Percentiles rank a stretch among this genome's conserved stretches.
phyloP scores from a whole-genome alignment of 2,797 vertebrate species.

The Dipus sagitta region DNA sequence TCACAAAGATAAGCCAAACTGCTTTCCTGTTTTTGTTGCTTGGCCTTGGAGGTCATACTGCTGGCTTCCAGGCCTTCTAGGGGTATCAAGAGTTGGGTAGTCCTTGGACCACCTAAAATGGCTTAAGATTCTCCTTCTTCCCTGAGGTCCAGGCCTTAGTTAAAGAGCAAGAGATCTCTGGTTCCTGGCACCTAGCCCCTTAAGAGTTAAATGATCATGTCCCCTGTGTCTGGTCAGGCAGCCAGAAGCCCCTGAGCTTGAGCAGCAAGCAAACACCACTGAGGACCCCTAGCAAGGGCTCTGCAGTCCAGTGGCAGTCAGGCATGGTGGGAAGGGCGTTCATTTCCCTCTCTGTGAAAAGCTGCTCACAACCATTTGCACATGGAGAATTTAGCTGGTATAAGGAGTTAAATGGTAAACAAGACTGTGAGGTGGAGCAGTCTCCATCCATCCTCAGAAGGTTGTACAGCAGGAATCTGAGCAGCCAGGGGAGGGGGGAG shows the following conservation, averaged over 20 bases:
- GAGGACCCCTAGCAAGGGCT: neutral
- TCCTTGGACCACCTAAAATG: neutral
- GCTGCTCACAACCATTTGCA: neutral
- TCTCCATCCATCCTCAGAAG: fast-evolving
- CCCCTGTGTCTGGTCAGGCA: neutral
- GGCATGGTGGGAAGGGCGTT: neutral
- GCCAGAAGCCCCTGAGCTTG: slow-evolving; percentile 27
- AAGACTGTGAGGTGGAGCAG: no score
- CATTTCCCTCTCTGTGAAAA: neutral
- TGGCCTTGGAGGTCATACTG: neutral
- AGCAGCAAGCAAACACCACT: neutral
- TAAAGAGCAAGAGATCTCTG: neutral
- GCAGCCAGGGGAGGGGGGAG: neutral
- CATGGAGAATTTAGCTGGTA: neutral
- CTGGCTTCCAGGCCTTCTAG: neutral
- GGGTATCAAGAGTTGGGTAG: neutral
- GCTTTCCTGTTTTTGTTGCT: neutral
- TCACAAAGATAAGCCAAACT: neutral
- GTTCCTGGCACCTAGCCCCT: neutral
- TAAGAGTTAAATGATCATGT: slow-evolving; percentile 15
- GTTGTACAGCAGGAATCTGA: neutral
- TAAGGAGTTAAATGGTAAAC: neutral
- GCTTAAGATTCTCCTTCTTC: neutral
- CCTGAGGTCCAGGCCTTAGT: neutral
- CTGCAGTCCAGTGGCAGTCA: neutral